These are phyloP conservation scores for Lissocephala sabroskyi DNA, from an alignment of 2,888 invertebrate species.

Conservation along the genomic window DNA sequence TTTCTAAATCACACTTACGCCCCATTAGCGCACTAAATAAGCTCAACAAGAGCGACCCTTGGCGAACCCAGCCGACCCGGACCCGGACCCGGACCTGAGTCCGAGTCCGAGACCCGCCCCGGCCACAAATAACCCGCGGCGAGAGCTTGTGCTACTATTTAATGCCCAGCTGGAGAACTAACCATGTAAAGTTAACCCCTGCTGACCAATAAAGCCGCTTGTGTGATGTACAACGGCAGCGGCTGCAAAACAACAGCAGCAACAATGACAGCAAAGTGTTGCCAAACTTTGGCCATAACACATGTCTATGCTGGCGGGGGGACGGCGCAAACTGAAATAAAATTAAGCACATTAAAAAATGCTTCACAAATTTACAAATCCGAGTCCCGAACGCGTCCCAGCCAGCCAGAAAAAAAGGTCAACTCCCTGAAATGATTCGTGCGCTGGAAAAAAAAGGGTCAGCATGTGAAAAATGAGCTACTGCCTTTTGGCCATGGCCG, in stretches of 20 bases:
- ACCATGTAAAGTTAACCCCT: constrained; percentile 43
- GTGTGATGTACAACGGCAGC: constrained; percentile 55
- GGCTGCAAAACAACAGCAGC: constrained; percentile 41
- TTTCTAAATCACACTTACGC: constrained; percentile 57
- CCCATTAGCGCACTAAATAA: constrained; percentile 58
- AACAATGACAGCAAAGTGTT: constrained; percentile 32
- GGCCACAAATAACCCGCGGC: constrained; percentile 52
- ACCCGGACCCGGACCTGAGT: constrained; percentile 16
- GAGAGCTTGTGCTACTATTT: constrained; percentile 33
- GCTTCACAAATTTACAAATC: constrained; percentile 64
- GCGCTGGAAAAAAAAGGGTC: constrained; percentile 31
- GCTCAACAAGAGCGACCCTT: constrained; percentile 37
- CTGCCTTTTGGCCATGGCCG: no score
- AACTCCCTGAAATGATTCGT: constrained; percentile 14
- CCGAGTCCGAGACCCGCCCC: constrained; percentile 24
- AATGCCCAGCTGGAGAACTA: constrained; percentile 54
- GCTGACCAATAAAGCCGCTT: constrained; percentile 64
- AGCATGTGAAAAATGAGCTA: constrained; percentile 48
- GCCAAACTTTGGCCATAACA: constrained; percentile 19
- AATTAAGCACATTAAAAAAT: constrained; percentile 63
- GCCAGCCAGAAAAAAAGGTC: constrained; percentile 37
- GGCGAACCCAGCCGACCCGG: constrained; percentile 12
- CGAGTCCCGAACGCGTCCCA: neutral
- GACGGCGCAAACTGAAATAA: constrained; percentile 38
- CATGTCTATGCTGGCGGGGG: constrained; percentile 6